Percentiles rank a stretch among this genome's conserved stretches.
Conservation (phyloP, 2,113 vertebrate genomes). For the Psilopsiagon aurifrons region DNA sequence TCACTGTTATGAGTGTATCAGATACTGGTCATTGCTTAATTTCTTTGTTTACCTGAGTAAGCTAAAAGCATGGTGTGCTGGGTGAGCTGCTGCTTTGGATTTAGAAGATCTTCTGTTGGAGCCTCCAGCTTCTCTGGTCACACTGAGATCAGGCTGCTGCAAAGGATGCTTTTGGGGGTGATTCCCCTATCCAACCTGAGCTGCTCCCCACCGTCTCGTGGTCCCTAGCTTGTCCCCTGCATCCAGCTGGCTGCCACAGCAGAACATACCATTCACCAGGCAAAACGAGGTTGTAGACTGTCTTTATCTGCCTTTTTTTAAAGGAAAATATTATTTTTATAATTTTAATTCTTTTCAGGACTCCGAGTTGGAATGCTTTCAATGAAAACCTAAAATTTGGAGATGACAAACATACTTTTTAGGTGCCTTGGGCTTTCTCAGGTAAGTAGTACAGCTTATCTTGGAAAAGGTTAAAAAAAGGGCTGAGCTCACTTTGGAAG, state of each 20-base stretch:
- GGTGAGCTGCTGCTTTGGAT: not conserved
- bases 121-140: not conserved
- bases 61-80: not conserved
- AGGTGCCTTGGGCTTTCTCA: not conserved
- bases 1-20: not conserved
- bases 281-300: too few relatives aligned
- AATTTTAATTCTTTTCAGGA: not conserved
- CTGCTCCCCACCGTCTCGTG: too few relatives aligned
- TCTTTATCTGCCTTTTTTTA: not conserved
- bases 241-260: not conserved
- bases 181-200: not conserved
- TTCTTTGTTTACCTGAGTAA: not conserved
- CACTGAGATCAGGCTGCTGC: too few relatives aligned
- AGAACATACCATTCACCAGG: fast-evolving
- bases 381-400: not conserved
- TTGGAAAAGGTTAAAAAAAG: not conserved
- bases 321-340: not conserved
- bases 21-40: fast-evolving
- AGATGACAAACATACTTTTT: fast-evolving
- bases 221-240: not conserved
- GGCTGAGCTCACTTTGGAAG: not conserved
- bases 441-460: fast-evolving
- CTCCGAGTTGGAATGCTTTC: not conserved
- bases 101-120: not conserved
- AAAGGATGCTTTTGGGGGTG: not conserved